Conservation (phyloP, 2,797 vertebrate species). For the Astyanax mexicanus region DNA sequence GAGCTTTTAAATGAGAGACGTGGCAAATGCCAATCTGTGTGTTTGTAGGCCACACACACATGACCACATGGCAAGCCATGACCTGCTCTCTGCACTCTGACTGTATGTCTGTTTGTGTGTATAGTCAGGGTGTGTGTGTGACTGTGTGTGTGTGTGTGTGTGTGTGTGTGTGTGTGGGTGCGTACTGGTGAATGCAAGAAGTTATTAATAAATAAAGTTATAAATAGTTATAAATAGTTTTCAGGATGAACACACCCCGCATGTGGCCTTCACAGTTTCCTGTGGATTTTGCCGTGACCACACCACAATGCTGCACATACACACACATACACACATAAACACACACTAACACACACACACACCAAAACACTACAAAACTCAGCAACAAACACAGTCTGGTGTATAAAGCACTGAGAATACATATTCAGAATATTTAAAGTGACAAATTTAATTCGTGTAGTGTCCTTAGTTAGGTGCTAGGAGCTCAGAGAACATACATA, state of each 20-base stretch:
- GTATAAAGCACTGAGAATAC: no score
- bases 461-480: no score
- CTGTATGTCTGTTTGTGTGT: no score
- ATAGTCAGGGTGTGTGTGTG: neutral
- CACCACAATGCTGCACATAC: neutral
- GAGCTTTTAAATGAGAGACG: neutral
- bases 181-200: neutral
- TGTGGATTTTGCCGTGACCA: neutral
- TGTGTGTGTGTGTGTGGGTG: neutral
- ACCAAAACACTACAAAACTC: constrained; percentile 11
- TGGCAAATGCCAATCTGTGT: neutral
- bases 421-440: no score
- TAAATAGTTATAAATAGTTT: neutral
- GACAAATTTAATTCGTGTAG: no score
- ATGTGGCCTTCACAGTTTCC: constrained; percentile 24
- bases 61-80: constrained; percentile 9
- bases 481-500: no score
- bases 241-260: constrained; percentile 22
- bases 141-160: no score
- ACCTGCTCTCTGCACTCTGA: neutral
- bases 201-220: constrained; percentile 8
- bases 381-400: no score
- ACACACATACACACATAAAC: no score
- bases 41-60: constrained; percentile 15
- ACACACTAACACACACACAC: no score